Conservation (phyloP, 2,113 vertebrate species). For the Pollimyrus isidori region DNA sequence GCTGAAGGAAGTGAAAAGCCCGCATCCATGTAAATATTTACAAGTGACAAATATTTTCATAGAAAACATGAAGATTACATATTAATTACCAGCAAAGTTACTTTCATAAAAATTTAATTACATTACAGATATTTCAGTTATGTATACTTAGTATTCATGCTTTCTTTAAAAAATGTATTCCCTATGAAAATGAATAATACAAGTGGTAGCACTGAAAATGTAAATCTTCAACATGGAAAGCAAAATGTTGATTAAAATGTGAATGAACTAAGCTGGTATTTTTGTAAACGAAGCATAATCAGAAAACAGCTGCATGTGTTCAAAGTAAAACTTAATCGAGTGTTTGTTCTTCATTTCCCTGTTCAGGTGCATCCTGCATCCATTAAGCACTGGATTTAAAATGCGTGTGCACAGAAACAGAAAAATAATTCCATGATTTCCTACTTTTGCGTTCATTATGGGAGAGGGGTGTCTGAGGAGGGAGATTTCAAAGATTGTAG, state of each 20-base stretch:
- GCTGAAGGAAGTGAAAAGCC: background rate
- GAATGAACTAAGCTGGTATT: constrained; percentile 13
- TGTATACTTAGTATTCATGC: background rate
- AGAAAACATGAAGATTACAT: background rate
- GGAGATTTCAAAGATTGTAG: background rate
- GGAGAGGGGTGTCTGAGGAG: background rate
- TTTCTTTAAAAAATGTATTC: background rate
- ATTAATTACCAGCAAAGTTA: background rate
- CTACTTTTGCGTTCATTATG: background rate
- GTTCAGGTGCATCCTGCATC: background rate
- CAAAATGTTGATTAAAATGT: background rate
- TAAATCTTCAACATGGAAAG: background rate
- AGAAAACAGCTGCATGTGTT: background rate
- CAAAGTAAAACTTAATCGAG: background rate
- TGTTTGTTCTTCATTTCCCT: background rate
- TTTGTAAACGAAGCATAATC: background rate
- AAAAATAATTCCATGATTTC: background rate
- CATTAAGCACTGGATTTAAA: background rate
- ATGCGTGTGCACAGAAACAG: background rate
- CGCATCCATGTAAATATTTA: background rate
- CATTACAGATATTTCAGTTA: background rate
- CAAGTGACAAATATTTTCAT: background rate
- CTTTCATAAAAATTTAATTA: background rate
- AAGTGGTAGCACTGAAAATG: background rate
- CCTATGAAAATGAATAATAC: background rate